A percentile compares a stretch with the other conserved stretches of the same genome.
Evolutionary conservation across 2,113 vertebrate species (phyloP).

Genomic region (Marcusenius ussheri): DNA sequence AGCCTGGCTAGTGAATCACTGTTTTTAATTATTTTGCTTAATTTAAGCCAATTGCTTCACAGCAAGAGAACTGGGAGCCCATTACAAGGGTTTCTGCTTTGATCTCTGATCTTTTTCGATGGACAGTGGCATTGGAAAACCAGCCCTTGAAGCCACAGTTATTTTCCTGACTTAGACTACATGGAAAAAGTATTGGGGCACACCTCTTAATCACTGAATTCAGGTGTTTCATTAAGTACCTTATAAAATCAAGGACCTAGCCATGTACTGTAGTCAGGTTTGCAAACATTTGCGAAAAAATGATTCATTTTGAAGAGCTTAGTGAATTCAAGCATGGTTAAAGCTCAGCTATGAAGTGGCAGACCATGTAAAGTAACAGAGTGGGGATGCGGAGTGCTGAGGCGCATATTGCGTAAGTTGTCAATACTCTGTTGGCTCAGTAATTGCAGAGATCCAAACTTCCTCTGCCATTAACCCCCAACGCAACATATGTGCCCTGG

Average conservation of each 20-base stretch:
- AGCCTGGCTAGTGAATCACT: background rate
- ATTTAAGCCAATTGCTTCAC: background rate
- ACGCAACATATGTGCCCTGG: background rate
- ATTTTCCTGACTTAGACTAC: background rate
- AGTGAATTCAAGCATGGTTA: background rate
- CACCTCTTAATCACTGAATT: background rate
- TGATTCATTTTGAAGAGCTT: background rate
- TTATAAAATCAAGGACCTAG: background rate
- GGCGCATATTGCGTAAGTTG: background rate
- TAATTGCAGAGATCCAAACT: background rate
- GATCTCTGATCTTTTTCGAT: background rate
- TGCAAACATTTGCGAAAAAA: background rate
- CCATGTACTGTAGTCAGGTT: background rate
- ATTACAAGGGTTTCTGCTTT: background rate
- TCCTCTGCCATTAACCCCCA: background rate
- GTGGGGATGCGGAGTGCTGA: background rate
- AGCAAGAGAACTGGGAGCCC: background rate
- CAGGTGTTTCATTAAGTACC: background rate
- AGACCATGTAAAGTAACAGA: too few relatives aligned
- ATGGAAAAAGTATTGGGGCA: background rate
- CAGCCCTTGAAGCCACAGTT: background rate
- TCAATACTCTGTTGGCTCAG: background rate
- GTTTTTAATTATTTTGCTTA: constrained; percentile 9
- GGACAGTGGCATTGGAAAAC: background rate
- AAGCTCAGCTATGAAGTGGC: background rate